Base-by-base conservation (phyloP, 2,113 vertebrate species). In the Natator depressus region DNA sequence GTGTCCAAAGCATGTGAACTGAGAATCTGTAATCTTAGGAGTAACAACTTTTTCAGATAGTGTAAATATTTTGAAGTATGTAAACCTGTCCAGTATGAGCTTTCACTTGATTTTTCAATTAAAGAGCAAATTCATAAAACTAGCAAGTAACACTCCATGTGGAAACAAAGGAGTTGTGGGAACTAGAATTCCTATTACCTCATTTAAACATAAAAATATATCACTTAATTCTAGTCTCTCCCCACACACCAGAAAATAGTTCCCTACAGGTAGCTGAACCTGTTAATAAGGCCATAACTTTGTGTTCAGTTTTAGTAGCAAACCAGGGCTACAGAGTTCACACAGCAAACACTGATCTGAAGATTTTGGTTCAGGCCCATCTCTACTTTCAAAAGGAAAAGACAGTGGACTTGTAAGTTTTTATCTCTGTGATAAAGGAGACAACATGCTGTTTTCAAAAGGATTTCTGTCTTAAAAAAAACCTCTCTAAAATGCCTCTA, bases 211-310 rank as follows among this genome's bases (percentile, higher is more conserved):
- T 0, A 13, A 55, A n/a, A 3, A 55, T 38, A 51, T 78, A 20
- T 85, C 72, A 20, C 47, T 93, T 54, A 65, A 50, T 3, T 29
- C n/a, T 16, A 38, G 35, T 9, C 9, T 38, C 65, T 72, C 14
- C 31, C 5, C 51, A 82, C 24, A 84, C 27, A 79, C 4, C 3
- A 24, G 46, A 55, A 72, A 72, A 14, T 1, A 62, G 8, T 31
- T 79, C 42, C 27, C 10, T 42, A 50, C 12, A 29, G 14, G 11
- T 2, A 72, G 38, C 17, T 75, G 65, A 47, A n/a, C 19, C 42
- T 82, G 10, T 25, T 5, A 7, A 0, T 6, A 13, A 20, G 38
- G 46, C 5, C 49, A 10, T 2, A 53, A 81, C 1, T 8, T 3
- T 27, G 29, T 12, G 53, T 42, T 89, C 22, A 17, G 24, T 50